These are phyloP conservation scores for Drosophila leontia DNA, from an alignment of 1,140 invertebrate species.

Conservation along the genomic window DNA sequence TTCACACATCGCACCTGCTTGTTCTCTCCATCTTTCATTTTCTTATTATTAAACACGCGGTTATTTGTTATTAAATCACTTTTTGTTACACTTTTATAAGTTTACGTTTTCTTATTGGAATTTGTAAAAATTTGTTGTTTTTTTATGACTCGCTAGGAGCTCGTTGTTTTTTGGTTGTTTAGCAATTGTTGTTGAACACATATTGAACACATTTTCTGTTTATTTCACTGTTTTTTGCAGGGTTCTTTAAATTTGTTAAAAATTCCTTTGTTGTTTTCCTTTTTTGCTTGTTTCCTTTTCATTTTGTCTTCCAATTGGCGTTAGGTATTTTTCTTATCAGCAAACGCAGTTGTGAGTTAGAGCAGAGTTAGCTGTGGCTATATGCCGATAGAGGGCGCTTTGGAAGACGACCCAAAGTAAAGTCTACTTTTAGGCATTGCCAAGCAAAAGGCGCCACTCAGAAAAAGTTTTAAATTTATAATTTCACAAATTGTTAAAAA, in stretches of 20 bases:
- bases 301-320: neutral
- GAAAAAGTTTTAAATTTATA: neutral
- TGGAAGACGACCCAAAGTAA: neutral
- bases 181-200: neutral
- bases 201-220: neutral
- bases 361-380: neutral
- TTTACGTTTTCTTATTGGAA: neutral
- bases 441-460: slow-evolving; percentile 1
- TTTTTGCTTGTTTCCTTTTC: neutral
- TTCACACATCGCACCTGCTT: neutral
- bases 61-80: neutral
- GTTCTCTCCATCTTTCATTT: neutral
- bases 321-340: slow-evolving; percentile 7
- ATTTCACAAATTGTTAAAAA: neutral
- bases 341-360: slow-evolving; percentile 1
- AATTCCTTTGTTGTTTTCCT: slow-evolving; percentile 2
- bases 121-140: too few species aligned
- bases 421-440: slow-evolving; percentile 26
- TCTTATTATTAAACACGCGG: too few species aligned
- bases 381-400: neutral
- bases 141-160: neutral
- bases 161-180: neutral
- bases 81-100: neutral
- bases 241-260: neutral
- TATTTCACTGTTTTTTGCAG: neutral